A percentile compares a stretch with the other conserved stretches of the same genome.
These are phyloP conservation scores for Tetropium fuscum DNA, from an alignment of 2,888 invertebrate species.

Conservation along the genomic window DNA sequence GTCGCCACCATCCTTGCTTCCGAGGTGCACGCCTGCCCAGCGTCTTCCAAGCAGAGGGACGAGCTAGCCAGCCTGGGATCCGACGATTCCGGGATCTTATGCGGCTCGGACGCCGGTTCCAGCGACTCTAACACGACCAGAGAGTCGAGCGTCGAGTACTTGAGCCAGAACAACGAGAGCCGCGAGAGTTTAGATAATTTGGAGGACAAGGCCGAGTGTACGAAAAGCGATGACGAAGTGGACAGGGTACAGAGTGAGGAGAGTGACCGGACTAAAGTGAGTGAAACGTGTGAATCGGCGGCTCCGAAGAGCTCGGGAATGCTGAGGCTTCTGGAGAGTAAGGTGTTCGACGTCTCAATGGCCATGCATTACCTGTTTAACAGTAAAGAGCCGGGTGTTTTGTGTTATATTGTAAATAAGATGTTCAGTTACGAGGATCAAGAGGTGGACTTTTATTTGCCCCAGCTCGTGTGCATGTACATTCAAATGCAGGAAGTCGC, in stretches of 20 bases:
- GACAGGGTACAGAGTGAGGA: slow-evolving; percentile 56
- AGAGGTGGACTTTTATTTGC: slow-evolving; percentile 98
- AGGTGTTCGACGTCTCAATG: slow-evolving; percentile 98
- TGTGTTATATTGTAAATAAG: slow-evolving; percentile 97
- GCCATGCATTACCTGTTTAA: slow-evolving; percentile 98
- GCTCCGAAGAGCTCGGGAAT: slow-evolving; percentile 70
- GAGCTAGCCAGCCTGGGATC: slow-evolving; percentile 77
- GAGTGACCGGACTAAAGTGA: slow-evolving; percentile 60
- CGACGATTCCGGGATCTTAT: slow-evolving; percentile 83
- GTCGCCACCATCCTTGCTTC: slow-evolving; percentile 61
- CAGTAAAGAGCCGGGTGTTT: slow-evolving; percentile 97
- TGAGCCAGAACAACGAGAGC: slow-evolving; percentile 68
- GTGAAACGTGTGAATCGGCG: slow-evolving; percentile 42
- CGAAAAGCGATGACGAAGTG: slow-evolving; percentile 27
- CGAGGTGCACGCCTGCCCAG: slow-evolving; percentile 59
- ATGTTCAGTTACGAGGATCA: slow-evolving; percentile 93
- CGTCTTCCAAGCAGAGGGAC: slow-evolving; percentile 67
- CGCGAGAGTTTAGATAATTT: slow-evolving; percentile 76
- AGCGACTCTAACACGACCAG: slow-evolving; percentile 64
- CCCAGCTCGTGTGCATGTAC: slow-evolving; percentile 98
- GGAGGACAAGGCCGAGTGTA: slow-evolving; percentile 34
- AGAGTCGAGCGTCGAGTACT: slow-evolving; percentile 68
- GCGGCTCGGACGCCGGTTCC: slow-evolving; percentile 71
- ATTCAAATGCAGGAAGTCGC: slow-evolving; percentile 98
- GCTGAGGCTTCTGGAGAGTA: slow-evolving; percentile 95